A percentile compares a stretch with the other conserved stretches of the same genome.
phyloP scores from a whole-genome alignment of 2,113 vertebrate genomes.

The Nansenia antarctica region DNA sequence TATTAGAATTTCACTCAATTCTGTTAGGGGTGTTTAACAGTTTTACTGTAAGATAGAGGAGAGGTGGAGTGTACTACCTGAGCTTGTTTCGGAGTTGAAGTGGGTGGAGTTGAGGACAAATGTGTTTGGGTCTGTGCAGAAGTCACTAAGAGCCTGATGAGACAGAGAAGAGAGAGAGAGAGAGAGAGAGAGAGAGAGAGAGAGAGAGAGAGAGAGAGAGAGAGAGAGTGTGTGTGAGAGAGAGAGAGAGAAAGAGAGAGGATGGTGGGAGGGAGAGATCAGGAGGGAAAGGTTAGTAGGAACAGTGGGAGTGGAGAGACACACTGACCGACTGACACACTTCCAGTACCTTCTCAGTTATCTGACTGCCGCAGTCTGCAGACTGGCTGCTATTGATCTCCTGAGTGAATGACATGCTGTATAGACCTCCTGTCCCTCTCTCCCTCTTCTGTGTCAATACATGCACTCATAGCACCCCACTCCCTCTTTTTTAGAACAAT shows the following conservation, averaged over 20 bases:
- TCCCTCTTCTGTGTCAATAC: background rate
- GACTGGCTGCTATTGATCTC: conserved; percentile 44
- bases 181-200: conserved; percentile 12
- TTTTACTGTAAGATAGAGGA: no score
- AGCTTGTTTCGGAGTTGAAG: conserved; percentile 79
- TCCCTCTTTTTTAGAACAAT: no score
- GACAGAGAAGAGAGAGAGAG: conserved; percentile 17
- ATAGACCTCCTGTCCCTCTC: background rate
- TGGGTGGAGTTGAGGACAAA: conserved; percentile 88
- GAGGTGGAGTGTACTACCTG: conserved; percentile 73
- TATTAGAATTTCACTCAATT: no score
- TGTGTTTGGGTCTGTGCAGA: conserved; percentile 84
- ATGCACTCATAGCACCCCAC: background rate
- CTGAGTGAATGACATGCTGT: conserved; percentile 4
- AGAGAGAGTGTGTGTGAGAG: background rate
- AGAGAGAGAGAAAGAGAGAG: background rate
- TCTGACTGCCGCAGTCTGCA: conserved; percentile 28
- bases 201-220: background rate
- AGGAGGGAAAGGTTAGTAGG: background rate
- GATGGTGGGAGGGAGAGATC: background rate
- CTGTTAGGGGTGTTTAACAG: no score
- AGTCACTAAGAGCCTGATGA: conserved; percentile 87
- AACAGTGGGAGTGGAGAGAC: conserved; percentile 55
- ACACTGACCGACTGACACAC: conserved; percentile 70
- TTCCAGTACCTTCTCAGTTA: conserved; percentile 45